Conservation (phyloP, 2,113 vertebrate species). For the Cichladusa arquata region DNA sequence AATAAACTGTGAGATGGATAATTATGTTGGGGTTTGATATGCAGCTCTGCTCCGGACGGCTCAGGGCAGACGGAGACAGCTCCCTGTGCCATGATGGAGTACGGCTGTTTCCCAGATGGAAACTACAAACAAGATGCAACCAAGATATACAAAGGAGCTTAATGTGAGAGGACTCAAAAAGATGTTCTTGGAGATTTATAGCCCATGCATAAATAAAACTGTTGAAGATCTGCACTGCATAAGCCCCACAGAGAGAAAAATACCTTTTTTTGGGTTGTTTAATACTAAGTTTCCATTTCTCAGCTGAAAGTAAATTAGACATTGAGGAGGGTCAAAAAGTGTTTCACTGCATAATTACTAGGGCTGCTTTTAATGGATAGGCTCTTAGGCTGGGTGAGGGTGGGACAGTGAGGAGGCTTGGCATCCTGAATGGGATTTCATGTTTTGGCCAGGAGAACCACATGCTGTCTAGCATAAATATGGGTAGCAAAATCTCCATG, state of each 20-base stretch:
- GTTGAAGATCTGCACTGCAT: neutral
- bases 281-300: neutral
- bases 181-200: neutral
- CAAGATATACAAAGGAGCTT: neutral
- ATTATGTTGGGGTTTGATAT: slow-evolving; percentile 61
- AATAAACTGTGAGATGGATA: slow-evolving; percentile 68
- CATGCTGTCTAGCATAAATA: neutral
- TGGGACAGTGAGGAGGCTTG: neutral
- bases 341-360: neutral
- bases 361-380: neutral
- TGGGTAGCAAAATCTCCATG: neutral
- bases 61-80: slow-evolving; percentile 33
- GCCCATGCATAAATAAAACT: neutral
- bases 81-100: slow-evolving; percentile 50
- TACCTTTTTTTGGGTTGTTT: neutral
- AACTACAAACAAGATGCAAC: slow-evolving; percentile 32
- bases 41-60: neutral
- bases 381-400: neutral
- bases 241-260: neutral
- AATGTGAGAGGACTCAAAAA: slow-evolving; percentile 8
- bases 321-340: neutral
- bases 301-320: neutral
- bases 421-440: neutral
- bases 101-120: neutral
- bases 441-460: neutral